Evolutionary conservation across 2,888 invertebrate genomes (phyloP), one percentile per base, ranked within the genome.

Genomic region (Liopterus haemorrhoidalis): DNA sequence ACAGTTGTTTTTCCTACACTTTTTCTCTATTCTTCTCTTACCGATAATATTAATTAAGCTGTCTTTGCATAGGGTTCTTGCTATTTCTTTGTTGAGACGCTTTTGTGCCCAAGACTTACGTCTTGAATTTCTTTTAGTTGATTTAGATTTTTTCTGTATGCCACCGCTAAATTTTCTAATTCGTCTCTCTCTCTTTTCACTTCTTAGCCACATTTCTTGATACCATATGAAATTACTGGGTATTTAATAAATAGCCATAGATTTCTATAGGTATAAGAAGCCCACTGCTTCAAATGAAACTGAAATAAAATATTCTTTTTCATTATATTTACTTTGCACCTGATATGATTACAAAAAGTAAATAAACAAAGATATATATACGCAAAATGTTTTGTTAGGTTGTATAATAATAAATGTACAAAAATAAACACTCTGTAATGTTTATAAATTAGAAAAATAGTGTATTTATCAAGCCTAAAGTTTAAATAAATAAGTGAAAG

Each of bases 201-300:
- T 81, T 66, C 81, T 75, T 64, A 81, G 69, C 75, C 80, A 80
- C 81, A 81, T 81, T 47, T 53, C 63, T 53, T 49, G 49, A 41
- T 53, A 54, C 57, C 61, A 63, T 63, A 56, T 61, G n/a, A n/a
- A 54, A 51, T 44, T 38, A 43, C 41, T 27, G 5, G 33, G 6
- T 16, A 16, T 33, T 33, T 42, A 40, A 45, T 24, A 15, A 9
- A n/a, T 16, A 4, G 15, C n/a, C n/a, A n/a, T n/a, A n/a, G n/a
- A n/a, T n/a, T n/a, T n/a, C n/a, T n/a, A n/a, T n/a, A n/a, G n/a
- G n/a, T n/a, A n/a, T n/a, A n/a, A n/a, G n/a, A n/a, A n/a, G n/a
- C n/a, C n/a, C n/a, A n/a, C n/a, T n/a, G n/a, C n/a, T n/a, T n/a
- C n/a, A n/a, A n/a, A n/a, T n/a, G n/a, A n/a, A n/a, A n/a, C n/a